phyloP scores from a whole-genome alignment of 2,113 vertebrate genomes.

The Paraplagusia blochii region DNA sequence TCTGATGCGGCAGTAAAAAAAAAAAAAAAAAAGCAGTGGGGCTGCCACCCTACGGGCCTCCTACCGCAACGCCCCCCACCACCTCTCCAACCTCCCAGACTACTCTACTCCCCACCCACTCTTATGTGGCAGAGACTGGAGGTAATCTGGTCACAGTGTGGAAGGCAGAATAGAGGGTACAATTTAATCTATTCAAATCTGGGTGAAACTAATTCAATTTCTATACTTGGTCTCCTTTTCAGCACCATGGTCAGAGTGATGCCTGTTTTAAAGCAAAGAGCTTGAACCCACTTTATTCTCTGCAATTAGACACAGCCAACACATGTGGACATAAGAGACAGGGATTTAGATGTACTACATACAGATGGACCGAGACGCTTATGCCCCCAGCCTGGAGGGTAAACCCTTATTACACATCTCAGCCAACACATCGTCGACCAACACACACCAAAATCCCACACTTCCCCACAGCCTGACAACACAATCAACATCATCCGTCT shows the following conservation, averaged over 20 bases:
- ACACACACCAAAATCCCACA: constrained; percentile 13
- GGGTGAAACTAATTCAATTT: constrained; percentile 37
- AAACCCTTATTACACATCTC: constrained; percentile 47
- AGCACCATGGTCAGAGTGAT: neutral
- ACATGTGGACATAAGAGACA: constrained; percentile 70
- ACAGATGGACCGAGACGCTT: constrained; percentile 29
- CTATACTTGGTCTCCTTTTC: constrained; percentile 14
- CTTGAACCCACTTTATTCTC: constrained; percentile 7
- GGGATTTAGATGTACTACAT: constrained; percentile 33
- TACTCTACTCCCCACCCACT: too few species aligned
- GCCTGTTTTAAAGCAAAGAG: constrained; percentile 23
- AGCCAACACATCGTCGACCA: constrained; percentile 73
- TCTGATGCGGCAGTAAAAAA: constrained; percentile 43
- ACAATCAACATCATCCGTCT: constrained; percentile 89
- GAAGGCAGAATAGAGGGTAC: constrained; percentile 55
- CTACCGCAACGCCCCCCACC: constrained; percentile 11
- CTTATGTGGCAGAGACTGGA: constrained; percentile 31
- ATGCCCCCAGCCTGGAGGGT: constrained; percentile 27
- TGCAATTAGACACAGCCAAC: constrained; percentile 70
- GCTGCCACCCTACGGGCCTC: constrained; percentile 47
- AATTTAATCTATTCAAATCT: constrained; percentile 61
- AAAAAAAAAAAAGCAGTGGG: constrained; percentile 22
- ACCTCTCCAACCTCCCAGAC: constrained; percentile 6
- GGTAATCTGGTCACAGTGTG: constrained; percentile 67
- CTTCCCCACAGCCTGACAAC: constrained; percentile 57